These are phyloP conservation scores for Latrodectus geometricus DNA, from an alignment of 1,140 invertebrate genomes.

Conservation along the genomic window DNA sequence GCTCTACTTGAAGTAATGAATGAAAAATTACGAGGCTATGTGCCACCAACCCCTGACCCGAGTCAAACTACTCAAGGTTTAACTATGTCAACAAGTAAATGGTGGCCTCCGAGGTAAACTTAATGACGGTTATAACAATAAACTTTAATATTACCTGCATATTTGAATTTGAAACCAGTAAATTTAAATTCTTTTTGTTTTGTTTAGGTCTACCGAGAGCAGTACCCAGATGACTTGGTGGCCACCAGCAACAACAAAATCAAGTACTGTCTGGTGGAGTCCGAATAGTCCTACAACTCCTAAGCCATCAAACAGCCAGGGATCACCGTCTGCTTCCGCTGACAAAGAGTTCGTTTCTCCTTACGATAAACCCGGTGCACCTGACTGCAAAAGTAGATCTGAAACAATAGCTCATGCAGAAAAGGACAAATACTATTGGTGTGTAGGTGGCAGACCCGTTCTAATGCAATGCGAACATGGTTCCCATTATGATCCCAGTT, in stretches of 20 bases:
- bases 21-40: slow-evolving; percentile 80
- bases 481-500: slow-evolving; percentile 64
- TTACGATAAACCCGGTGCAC: slow-evolving; percentile 42
- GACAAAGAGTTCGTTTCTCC: slow-evolving; percentile 48
- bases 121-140: neutral
- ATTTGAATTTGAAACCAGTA: too few relatives aligned
- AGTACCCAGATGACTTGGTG: slow-evolving; percentile 48
- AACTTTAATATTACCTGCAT: neutral
- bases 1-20: slow-evolving; percentile 75
- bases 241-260: slow-evolving; percentile 40
- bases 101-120: slow-evolving; percentile 55
- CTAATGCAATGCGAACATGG: slow-evolving; percentile 65
- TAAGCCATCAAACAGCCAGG: slow-evolving; percentile 6
- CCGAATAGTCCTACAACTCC: slow-evolving; percentile 27
- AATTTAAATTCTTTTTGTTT: neutral
- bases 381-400: slow-evolving; percentile 20
- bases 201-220: slow-evolving; percentile 31
- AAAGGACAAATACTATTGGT: slow-evolving; percentile 67
- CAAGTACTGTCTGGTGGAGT: slow-evolving; percentile 30
- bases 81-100: slow-evolving; percentile 60
- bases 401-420: slow-evolving; percentile 60
- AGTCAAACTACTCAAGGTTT: slow-evolving; percentile 40
- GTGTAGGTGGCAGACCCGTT: slow-evolving; percentile 64
- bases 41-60: slow-evolving; percentile 73
- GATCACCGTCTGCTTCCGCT: slow-evolving; percentile 5